These are phyloP conservation scores for Perccottus glenii DNA, from an alignment of 2,113 vertebrate species.

Conservation along the genomic window DNA sequence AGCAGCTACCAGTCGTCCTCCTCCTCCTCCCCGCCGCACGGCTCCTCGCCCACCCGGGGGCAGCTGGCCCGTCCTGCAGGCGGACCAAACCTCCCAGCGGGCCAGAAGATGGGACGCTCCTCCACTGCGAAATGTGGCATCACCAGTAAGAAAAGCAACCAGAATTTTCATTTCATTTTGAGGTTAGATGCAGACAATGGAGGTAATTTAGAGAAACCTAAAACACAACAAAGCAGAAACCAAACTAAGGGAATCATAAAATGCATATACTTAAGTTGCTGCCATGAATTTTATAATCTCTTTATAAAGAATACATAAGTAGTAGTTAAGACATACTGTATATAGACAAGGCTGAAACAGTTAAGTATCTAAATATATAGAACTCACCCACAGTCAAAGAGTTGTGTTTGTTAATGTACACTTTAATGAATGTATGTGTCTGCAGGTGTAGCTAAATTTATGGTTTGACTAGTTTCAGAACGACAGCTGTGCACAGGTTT, in stretches of 20 bases:
- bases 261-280: not conserved
- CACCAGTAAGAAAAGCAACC: slow-evolving; percentile 87
- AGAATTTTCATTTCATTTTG: not conserved
- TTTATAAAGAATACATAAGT: not conserved
- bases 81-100: slow-evolving; percentile 66
- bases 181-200: no score
- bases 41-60: slow-evolving; percentile 79
- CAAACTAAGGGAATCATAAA: no score
- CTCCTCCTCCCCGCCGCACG: slow-evolving; percentile 84
- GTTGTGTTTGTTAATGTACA: no score
- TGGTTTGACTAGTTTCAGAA: not conserved
- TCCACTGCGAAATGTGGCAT: slow-evolving; percentile 83
- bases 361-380: no score
- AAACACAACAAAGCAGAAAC: no score
- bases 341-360: not conserved
- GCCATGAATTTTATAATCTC: not conserved
- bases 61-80: slow-evolving; percentile 34
- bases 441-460: no score
- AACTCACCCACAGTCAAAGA: no score
- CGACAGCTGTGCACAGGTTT: no score
- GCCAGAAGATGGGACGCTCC: slow-evolving; percentile 82
- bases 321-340: not conserved
- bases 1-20: slow-evolving; percentile 91
- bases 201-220: no score
- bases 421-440: no score